phyloP scores from a whole-genome alignment of 2,797 vertebrate genomes.

The Pseudochirops corinnae region DNA sequence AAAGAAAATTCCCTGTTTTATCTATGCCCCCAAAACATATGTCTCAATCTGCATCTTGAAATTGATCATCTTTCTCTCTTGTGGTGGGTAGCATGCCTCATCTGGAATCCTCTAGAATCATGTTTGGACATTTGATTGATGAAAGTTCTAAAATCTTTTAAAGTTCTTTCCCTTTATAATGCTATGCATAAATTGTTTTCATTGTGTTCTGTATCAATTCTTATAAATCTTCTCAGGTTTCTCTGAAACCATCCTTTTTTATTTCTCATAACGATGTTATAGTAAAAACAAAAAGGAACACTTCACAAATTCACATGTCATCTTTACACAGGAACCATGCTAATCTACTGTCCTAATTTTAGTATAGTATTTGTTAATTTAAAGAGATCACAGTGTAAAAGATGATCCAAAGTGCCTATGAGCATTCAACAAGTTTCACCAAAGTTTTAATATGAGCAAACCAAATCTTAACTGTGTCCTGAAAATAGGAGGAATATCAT shows the following conservation, averaged over 20 bases:
- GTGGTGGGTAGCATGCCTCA: background rate
- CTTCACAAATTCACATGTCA: background rate
- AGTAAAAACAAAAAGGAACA: background rate
- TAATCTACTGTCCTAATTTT: background rate
- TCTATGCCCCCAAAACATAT: background rate
- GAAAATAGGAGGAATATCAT: background rate
- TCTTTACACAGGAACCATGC: background rate
- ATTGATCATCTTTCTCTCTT: background rate
- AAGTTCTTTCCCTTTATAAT: background rate
- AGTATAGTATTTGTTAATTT: background rate
- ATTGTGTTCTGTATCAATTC: background rate
- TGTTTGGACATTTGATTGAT: background rate
- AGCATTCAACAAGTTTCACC: background rate
- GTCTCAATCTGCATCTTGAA: background rate
- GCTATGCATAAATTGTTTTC: background rate
- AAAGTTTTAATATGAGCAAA: background rate
- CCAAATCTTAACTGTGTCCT: background rate
- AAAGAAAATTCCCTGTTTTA: background rate
- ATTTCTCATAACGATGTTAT: background rate
- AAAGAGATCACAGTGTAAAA: background rate
- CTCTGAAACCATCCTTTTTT: background rate
- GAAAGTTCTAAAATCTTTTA: background rate
- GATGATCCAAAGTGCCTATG: background rate
- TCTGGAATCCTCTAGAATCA: background rate
- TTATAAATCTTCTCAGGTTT: background rate